These are phyloP conservation scores for Oxygymnocypris stewartii DNA, from an alignment of 2,113 vertebrate genomes.

Conservation along the genomic window DNA sequence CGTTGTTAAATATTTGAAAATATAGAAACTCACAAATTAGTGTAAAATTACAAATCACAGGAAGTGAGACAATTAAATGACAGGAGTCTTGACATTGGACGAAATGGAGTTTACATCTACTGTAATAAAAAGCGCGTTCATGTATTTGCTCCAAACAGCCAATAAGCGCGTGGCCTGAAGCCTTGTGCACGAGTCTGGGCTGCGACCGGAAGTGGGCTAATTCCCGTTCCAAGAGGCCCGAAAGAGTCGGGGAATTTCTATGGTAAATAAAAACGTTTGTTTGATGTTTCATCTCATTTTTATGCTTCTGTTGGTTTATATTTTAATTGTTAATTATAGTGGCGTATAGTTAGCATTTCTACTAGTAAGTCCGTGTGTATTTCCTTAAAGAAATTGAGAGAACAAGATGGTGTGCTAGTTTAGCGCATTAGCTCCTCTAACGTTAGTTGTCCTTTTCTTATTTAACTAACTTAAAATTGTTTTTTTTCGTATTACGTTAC, in stretches of 20 bases:
- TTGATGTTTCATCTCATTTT: neutral
- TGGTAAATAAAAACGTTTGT: slow-evolving; percentile 69
- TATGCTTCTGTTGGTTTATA: neutral
- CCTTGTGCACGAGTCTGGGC: slow-evolving; percentile 58
- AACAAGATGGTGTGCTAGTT: slow-evolving; percentile 27
- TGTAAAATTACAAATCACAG: neutral
- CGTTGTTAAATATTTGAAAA: neutral
- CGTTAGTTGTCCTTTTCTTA: neutral
- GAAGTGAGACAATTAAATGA: neutral
- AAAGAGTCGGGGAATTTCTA: slow-evolving; percentile 74
- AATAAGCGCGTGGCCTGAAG: neutral
- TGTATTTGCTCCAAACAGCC: neutral
- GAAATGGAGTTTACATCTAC: neutral
- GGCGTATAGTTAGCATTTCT: neutral
- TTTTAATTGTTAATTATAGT: neutral
- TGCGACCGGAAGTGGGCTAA: slow-evolving; percentile 65
- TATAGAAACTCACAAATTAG: neutral
- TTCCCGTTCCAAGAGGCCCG: slow-evolving; percentile 56
- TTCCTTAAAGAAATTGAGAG: neutral
- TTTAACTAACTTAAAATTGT: neutral
- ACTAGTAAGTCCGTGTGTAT: neutral
- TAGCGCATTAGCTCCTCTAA: neutral
- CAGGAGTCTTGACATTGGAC: neutral
- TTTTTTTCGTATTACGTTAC: neutral
- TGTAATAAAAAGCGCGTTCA: neutral